These are phyloP conservation scores for Rotaria sp. DNA, from an alignment of 2,888 invertebrate species.

Conservation along the genomic window DNA sequence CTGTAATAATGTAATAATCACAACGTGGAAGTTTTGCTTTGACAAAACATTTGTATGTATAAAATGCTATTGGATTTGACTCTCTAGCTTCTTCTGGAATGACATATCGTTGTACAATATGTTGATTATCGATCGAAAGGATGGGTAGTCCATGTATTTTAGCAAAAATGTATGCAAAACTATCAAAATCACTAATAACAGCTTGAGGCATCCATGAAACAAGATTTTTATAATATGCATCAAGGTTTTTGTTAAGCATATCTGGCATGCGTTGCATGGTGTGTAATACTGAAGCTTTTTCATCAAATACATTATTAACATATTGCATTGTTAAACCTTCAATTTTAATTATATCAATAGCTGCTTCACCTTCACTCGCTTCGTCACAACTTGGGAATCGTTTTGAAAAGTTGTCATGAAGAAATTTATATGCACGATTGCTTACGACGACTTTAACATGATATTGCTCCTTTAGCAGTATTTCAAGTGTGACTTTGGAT, in stretches of 20 bases:
- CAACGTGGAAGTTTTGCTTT: neutral
- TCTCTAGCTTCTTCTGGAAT: conserved; percentile 7
- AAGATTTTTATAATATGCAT: conserved; percentile 6
- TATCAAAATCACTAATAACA: conserved; percentile 24
- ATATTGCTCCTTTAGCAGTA: neutral
- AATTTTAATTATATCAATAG: conserved; percentile 8
- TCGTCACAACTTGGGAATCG: neutral
- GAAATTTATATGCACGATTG: conserved; percentile 17
- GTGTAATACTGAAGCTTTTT: conserved; percentile 14
- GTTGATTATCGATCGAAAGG: conserved; percentile 17
- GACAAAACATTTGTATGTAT: neutral
- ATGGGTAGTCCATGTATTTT: neutral
- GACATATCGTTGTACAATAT: neutral
- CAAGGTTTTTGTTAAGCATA: neutral
- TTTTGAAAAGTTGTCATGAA: neutral
- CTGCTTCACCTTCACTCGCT: neutral
- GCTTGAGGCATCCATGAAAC: neutral
- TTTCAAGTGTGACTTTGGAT: conserved; percentile 2
- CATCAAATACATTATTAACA: conserved; percentile 20
- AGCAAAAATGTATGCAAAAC: conserved; percentile 17
- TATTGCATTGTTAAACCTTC: conserved; percentile 24
- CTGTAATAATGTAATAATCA: neutral
- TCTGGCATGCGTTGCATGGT: conserved; percentile 11
- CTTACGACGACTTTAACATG: conserved; percentile 10
- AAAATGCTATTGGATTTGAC: neutral